phyloP scores from a whole-genome alignment of 2,888 invertebrate species.

The Stictocephala bisonia region DNA sequence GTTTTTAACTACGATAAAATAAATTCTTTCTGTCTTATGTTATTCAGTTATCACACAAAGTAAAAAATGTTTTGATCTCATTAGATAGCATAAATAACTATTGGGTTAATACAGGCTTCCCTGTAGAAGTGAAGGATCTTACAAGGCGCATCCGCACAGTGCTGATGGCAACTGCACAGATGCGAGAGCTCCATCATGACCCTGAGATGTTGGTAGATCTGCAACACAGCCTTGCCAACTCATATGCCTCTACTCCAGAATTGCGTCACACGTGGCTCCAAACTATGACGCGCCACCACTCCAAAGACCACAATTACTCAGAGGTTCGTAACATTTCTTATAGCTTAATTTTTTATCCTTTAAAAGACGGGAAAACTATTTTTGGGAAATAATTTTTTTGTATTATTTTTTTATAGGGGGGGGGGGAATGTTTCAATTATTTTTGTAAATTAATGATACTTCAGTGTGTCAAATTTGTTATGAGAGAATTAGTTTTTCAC shows the following conservation, averaged over 20 bases:
- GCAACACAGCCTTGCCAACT: conserved; percentile 92
- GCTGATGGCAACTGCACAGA: conserved; percentile 92
- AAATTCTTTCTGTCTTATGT: no score
- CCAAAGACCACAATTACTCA: conserved; percentile 83
- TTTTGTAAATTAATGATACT: background rate
- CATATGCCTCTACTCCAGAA: conserved; percentile 94
- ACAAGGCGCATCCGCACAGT: conserved; percentile 94
- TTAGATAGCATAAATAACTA: no score
- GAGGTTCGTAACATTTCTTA: no score
- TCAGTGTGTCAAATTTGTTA: background rate
- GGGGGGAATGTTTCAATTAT: no score
- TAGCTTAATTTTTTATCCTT: background rate
- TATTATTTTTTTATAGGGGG: no score
- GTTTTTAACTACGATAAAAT: no score
- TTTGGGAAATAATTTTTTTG: no score
- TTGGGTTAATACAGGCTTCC: conserved; percentile 74
- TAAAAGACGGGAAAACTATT: background rate
- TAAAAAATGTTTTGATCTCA: no score
- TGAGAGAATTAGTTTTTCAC: no score
- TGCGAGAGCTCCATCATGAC: conserved; percentile 90
- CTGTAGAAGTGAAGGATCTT: conserved; percentile 91
- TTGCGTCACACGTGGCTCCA: conserved; percentile 96
- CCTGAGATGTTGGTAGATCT: conserved; percentile 92
- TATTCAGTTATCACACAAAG: no score
- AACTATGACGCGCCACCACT: conserved; percentile 90